A percentile compares a stretch with the other conserved stretches of the same genome.
phyloP scores from a whole-genome alignment of 2,797 vertebrate species.

The Ceryle rudis region DNA sequence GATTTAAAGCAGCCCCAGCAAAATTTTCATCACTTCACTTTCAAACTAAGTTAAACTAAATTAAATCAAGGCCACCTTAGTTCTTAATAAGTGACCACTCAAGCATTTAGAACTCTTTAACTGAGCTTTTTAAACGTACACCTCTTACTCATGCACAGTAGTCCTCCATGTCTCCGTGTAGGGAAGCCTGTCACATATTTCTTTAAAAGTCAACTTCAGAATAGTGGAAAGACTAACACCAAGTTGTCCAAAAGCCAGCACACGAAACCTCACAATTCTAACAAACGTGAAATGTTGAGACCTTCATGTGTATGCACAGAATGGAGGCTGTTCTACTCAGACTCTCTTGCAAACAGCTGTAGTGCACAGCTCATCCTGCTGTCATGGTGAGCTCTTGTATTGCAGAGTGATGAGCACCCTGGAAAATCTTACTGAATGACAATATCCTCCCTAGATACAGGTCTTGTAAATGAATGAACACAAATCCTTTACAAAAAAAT shows the following conservation, averaged over 20 bases:
- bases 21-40: neutral
- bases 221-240: neutral
- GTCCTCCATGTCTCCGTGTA: neutral
- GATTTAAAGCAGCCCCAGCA: neutral
- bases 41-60: neutral
- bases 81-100: neutral
- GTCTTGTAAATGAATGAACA: neutral
- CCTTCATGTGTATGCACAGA: neutral
- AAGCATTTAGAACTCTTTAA: neutral
- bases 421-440: neutral
- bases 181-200: neutral
- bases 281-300: neutral
- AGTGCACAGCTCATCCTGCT: neutral
- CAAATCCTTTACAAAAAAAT: neutral
- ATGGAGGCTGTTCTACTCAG: fast-evolving
- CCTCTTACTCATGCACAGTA: neutral
- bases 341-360: neutral
- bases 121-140: neutral
- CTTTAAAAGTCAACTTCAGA: neutral
- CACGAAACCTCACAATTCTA: neutral
- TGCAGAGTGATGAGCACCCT: neutral
- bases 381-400: neutral
- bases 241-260: neutral
- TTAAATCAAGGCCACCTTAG: neutral
- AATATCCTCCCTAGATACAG: neutral